Percentiles rank a stretch among this genome's conserved stretches.
Conservation (phyloP, 1,140 invertebrate genomes). For the Aphis gossypii region DNA sequence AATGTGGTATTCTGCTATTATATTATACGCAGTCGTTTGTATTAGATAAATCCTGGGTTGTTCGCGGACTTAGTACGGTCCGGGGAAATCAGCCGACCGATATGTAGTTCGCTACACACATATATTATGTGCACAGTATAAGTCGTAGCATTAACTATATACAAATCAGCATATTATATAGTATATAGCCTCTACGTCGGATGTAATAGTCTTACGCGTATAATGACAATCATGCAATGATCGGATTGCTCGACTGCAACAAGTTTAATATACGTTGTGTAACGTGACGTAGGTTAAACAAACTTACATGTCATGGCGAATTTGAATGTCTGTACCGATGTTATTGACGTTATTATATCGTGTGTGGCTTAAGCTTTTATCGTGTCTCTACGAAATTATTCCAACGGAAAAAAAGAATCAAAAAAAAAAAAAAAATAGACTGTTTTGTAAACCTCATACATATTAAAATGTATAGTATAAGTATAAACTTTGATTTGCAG, state of each 20-base stretch:
- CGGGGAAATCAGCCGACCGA: neutral
- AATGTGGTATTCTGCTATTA: neutral
- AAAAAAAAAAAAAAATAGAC: neutral
- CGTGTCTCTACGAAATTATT: neutral
- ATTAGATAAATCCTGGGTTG: neutral
- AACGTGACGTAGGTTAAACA: neutral
- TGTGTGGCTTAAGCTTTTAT: neutral
- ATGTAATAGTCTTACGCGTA: neutral
- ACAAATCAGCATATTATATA: neutral
- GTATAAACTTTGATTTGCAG: too few relatives aligned
- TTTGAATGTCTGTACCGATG: neutral
- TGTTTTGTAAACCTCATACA: neutral
- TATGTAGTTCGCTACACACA: neutral
- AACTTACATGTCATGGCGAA: neutral
- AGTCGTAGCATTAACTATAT: neutral
- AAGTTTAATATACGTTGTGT: neutral
- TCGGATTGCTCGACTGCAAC: neutral
- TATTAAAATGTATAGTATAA: neutral
- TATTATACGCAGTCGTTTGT: neutral
- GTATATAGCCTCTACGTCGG: neutral
- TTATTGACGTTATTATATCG: neutral
- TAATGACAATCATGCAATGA: neutral
- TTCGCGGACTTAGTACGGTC: neutral
- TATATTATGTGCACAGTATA: neutral
- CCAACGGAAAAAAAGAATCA: too few relatives aligned